These are phyloP conservation scores for Drosophila obscura DNA, from an alignment of 1,140 invertebrate species.

Conservation along the genomic window DNA sequence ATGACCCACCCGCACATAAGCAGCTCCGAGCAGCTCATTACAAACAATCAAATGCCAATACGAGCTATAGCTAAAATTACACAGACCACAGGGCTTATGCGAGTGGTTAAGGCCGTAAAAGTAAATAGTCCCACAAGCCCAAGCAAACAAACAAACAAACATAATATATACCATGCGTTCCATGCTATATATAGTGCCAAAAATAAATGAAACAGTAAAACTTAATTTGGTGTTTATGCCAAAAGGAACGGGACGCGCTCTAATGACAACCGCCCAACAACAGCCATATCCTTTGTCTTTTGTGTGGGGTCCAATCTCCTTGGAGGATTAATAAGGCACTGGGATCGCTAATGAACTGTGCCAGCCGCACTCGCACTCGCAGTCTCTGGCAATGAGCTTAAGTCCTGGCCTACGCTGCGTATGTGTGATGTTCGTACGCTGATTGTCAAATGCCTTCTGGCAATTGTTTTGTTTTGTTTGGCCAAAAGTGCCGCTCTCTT, in stretches of 20 bases:
- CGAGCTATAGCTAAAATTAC: slow-evolving; percentile 44
- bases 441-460: slow-evolving; percentile 74
- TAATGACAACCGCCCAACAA: slow-evolving; percentile 66
- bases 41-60: slow-evolving; percentile 78
- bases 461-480: slow-evolving; percentile 53
- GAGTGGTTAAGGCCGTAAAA: slow-evolving; percentile 26
- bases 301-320: slow-evolving; percentile 24
- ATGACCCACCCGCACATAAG: slow-evolving; percentile 27
- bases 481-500: neutral
- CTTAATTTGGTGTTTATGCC: slow-evolving; percentile 80
- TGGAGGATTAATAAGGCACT: slow-evolving; percentile 72
- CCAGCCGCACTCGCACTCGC: slow-evolving; percentile 19
- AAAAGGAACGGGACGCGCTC: slow-evolving; percentile 30
- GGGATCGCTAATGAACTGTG: slow-evolving; percentile 73
- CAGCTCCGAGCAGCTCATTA: slow-evolving; percentile 53
- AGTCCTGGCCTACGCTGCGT: slow-evolving; percentile 52
- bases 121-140: slow-evolving; percentile 31
- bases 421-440: slow-evolving; percentile 69
- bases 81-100: slow-evolving; percentile 32
- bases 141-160: slow-evolving; percentile 8
- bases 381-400: slow-evolving; percentile 68
- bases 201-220: slow-evolving; percentile 75
- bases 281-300: slow-evolving; percentile 30
- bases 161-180: too few relatives aligned
- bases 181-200: slow-evolving; percentile 36